Evolutionary conservation across 2,888 invertebrate species (phyloP).

Genomic region (Neoaliturus tenellus): DNA sequence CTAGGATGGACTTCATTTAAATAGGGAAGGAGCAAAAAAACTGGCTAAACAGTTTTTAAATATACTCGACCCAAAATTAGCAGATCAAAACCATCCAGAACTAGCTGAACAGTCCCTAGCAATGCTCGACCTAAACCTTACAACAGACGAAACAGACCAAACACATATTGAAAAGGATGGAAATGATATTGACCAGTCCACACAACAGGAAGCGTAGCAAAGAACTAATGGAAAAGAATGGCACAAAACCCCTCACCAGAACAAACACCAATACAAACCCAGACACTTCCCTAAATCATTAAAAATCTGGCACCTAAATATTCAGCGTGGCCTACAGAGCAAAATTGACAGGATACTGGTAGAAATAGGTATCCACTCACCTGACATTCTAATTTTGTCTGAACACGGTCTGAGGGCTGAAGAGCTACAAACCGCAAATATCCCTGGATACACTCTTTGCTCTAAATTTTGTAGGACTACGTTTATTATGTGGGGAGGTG

Average conservation of each 20-base stretch:
- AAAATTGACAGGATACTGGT: not conserved
- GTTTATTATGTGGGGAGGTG: not conserved
- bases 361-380: not conserved
- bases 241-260: too few species aligned
- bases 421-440: too few species aligned
- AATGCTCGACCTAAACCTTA: too few species aligned
- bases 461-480: too few species aligned
- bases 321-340: not conserved
- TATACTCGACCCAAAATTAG: not conserved
- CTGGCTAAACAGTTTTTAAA: not conserved
- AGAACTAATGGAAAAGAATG: too few species aligned
- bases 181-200: too few species aligned
- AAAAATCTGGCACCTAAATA: not conserved
- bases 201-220: too few species aligned
- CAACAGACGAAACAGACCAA: too few species aligned
- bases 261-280: not conserved
- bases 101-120: too few species aligned
- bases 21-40: not conserved
- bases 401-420: too few species aligned
- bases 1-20: constrained; percentile 28
- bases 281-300: not conserved
- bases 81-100: not conserved
- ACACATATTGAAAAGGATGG: not conserved
- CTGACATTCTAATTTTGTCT: not conserved
- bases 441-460: too few species aligned